Conservation (phyloP, 2,797 vertebrate genomes). For the Pseudomugil gertrudae region DNA sequence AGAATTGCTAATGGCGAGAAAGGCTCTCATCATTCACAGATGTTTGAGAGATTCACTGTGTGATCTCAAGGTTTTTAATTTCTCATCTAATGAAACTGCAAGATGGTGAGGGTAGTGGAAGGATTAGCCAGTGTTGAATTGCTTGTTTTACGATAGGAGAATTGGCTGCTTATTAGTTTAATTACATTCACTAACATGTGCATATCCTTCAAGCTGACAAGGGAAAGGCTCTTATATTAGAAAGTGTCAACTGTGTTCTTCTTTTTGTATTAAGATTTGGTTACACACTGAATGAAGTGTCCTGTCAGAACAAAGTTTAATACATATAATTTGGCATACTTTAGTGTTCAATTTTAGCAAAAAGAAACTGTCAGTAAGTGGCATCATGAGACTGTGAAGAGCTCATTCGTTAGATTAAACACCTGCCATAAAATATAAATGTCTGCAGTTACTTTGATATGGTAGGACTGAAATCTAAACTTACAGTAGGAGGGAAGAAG, state of each 20-base stretch:
- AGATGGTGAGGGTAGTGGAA: constrained; percentile 33
- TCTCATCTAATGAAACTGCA: constrained; percentile 62
- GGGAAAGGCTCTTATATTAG: constrained; percentile 55
- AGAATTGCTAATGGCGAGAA: constrained; percentile 60
- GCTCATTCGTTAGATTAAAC: constrained; percentile 18
- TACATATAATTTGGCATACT: constrained; percentile 31
- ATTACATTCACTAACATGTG: constrained; percentile 65
- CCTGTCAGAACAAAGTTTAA: constrained; percentile 39
- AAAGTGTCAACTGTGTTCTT: constrained; percentile 49
- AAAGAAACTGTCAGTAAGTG: constrained; percentile 20
- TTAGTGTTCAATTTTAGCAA: constrained; percentile 27
- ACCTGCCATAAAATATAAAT: constrained; percentile 44
- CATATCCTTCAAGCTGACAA: constrained; percentile 59
- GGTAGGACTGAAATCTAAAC: constrained; percentile 29
- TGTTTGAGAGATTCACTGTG: constrained; percentile 60
- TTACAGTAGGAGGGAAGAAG: not conserved
- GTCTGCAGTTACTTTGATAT: constrained; percentile 39
- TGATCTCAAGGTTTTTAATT: constrained; percentile 66
- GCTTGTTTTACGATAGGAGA: constrained; percentile 59
- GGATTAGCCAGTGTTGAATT: constrained; percentile 35
- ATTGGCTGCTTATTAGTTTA: constrained; percentile 66
- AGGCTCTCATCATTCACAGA: constrained; percentile 46
- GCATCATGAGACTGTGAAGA: constrained; percentile 5
- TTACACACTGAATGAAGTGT: constrained; percentile 24
- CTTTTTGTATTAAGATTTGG: constrained; percentile 35